A percentile compares a stretch with the other conserved stretches of the same genome.
These are phyloP conservation scores for Myotis yumanensis DNA, from an alignment of 2,113 vertebrate genomes.

Conservation along the genomic window DNA sequence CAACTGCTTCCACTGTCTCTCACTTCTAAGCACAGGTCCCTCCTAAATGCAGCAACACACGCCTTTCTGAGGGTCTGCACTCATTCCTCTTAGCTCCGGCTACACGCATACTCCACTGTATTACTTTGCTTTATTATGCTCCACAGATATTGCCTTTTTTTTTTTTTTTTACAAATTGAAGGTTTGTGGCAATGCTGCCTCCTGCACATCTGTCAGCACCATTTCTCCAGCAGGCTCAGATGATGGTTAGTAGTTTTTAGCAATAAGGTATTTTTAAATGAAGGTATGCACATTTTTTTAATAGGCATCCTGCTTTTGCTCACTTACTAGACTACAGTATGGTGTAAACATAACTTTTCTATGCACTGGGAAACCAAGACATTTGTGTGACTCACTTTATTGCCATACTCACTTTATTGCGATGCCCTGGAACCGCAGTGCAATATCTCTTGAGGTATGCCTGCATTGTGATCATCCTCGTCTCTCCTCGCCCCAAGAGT, in stretches of 20 bases:
- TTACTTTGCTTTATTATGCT: background rate
- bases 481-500: rapidly evolving
- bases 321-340: no score
- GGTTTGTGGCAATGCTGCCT: background rate
- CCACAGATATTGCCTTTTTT: background rate
- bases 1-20: rapidly evolving
- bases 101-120: background rate
- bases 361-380: background rate
- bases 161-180: background rate
- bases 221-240: background rate
- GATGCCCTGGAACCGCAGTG: background rate
- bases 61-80: background rate
- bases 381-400: background rate
- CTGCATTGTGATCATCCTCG: background rate
- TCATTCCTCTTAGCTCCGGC: background rate
- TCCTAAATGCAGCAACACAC: background rate
- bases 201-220: background rate
- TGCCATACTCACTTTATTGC: background rate
- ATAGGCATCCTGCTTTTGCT: background rate
- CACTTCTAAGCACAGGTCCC: no score
- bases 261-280: background rate
- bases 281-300: background rate
- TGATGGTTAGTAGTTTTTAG: background rate
- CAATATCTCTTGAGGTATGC: no score
- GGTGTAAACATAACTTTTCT: background rate